These are phyloP conservation scores for Sebastes vulpes DNA, from an alignment of 2,797 vertebrate genomes.

Conservation along the genomic window DNA sequence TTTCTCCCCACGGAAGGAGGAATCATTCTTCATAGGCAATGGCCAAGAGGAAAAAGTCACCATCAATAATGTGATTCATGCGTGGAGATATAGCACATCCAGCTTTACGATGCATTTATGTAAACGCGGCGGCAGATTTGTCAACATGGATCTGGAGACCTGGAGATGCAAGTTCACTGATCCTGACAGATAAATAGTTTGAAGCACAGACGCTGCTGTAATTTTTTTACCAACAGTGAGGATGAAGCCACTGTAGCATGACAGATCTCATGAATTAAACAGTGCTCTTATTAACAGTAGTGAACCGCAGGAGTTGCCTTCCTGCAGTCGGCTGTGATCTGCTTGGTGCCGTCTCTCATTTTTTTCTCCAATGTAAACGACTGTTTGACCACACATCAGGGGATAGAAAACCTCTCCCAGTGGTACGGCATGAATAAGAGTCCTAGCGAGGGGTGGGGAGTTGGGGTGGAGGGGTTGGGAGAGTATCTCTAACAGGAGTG, in stretches of 20 bases:
- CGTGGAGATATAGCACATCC: slow-evolving; percentile 2
- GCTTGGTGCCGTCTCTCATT: slow-evolving; percentile 25
- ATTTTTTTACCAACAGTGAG: slow-evolving; percentile 33
- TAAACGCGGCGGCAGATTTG: neutral
- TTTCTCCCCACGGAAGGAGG: slow-evolving; percentile 5
- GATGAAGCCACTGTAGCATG: slow-evolving; percentile 70
- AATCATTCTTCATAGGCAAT: slow-evolving; percentile 5
- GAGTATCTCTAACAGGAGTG: slow-evolving; percentile 57
- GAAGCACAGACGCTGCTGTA: slow-evolving; percentile 50
- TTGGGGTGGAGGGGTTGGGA: neutral
- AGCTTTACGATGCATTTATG: slow-evolving; percentile 17
- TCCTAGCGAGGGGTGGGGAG: neutral
- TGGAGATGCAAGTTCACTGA: slow-evolving; percentile 41
- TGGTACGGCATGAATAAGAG: slow-evolving; percentile 38
- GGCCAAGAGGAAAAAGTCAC: slow-evolving; percentile 21
- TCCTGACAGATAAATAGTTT: slow-evolving; percentile 49
- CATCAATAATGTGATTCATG: slow-evolving; percentile 27
- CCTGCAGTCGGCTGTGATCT: slow-evolving; percentile 37
- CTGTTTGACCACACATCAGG: slow-evolving; percentile 55
- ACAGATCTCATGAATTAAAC: slow-evolving; percentile 81
- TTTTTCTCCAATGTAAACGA: slow-evolving; percentile 10
- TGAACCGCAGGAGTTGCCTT: slow-evolving; percentile 44
- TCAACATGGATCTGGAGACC: slow-evolving; percentile 24
- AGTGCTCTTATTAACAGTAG: slow-evolving; percentile 71
- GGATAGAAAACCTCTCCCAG: slow-evolving; percentile 13